Evolutionary conservation across 2,797 vertebrate genomes (phyloP).

Genomic region (Vireo griseus): DNA sequence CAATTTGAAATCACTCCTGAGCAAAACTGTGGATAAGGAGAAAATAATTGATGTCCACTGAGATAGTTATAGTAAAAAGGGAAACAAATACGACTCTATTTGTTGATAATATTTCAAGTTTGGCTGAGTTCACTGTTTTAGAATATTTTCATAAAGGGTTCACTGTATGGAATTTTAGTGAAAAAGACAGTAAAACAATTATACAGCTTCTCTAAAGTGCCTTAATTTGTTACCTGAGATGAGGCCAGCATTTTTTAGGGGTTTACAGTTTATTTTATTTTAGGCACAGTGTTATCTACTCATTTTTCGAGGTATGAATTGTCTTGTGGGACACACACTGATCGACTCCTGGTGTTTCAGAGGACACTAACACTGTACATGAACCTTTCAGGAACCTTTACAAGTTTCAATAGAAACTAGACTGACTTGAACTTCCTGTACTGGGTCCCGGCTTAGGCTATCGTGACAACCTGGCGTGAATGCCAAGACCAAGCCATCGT

Average conservation of each 20-base stretch:
- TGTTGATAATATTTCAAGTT: not conserved
- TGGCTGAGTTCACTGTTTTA: not conserved
- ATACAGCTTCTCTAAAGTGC: not conserved
- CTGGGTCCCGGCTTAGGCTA: not conserved
- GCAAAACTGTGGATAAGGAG: not conserved
- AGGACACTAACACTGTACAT: not conserved
- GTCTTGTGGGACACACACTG: not conserved
- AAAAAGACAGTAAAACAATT: not conserved
- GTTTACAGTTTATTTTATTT: not conserved
- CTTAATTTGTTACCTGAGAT: not conserved
- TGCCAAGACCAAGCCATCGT: not conserved
- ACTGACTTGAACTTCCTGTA: not conserved
- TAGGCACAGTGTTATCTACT: not conserved
- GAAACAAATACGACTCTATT: not conserved
- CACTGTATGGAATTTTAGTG: not conserved
- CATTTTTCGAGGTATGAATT: not conserved
- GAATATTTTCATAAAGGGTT: not conserved
- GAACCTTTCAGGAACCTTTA: not conserved
- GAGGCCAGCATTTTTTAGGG: not conserved
- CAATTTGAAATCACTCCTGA: not conserved
- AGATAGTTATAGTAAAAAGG: not conserved
- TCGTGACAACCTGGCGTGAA: not conserved
- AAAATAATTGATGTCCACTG: not conserved
- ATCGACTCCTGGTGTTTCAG: not conserved
- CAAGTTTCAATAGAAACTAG: not conserved